A percentile compares a stretch with the other conserved stretches of the same genome.
Evolutionary conservation across 2,888 invertebrate species (phyloP).

Genomic region (Dysmachus trigonus): DNA sequence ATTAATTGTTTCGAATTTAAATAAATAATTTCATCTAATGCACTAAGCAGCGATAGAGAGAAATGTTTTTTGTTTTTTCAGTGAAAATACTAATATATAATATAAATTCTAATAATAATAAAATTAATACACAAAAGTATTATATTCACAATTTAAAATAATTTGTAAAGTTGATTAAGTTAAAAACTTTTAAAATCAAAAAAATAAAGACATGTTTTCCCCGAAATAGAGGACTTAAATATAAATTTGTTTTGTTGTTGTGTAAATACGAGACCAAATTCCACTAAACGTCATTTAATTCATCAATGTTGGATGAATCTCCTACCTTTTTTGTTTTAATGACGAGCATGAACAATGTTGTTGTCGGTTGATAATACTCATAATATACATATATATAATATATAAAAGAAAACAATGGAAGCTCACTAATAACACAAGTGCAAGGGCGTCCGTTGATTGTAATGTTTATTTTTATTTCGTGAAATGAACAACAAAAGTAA

Average conservation of each 20-base stretch:
- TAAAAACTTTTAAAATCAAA: background rate
- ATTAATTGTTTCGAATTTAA: too few relatives aligned
- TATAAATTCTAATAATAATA: background rate
- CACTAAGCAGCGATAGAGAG: too few relatives aligned
- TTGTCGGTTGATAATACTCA: constrained; percentile 8
- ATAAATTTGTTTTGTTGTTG: constrained; percentile 13
- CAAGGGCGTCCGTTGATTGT: background rate
- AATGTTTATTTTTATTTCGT: background rate
- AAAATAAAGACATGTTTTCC: constrained; percentile 13
- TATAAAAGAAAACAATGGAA: background rate
- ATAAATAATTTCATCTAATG: too few relatives aligned
- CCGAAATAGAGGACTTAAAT: constrained; percentile 3
- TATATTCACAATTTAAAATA: background rate
- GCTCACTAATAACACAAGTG: background rate
- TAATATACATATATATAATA: too few relatives aligned
- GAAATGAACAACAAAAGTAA: background rate
- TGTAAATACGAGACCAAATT: background rate
- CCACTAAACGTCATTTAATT: constrained; percentile 4
- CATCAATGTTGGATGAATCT: constrained; percentile 20
- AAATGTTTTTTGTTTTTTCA: too few relatives aligned
- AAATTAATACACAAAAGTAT: background rate
- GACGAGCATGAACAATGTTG: constrained; percentile 24
- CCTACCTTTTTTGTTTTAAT: constrained; percentile 19
- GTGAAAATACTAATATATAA: background rate
- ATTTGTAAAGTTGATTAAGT: background rate